A percentile compares a stretch with the other conserved stretches of the same genome.
phyloP scores from a whole-genome alignment of 2,888 invertebrate species.

The Chalcis sispes region DNA sequence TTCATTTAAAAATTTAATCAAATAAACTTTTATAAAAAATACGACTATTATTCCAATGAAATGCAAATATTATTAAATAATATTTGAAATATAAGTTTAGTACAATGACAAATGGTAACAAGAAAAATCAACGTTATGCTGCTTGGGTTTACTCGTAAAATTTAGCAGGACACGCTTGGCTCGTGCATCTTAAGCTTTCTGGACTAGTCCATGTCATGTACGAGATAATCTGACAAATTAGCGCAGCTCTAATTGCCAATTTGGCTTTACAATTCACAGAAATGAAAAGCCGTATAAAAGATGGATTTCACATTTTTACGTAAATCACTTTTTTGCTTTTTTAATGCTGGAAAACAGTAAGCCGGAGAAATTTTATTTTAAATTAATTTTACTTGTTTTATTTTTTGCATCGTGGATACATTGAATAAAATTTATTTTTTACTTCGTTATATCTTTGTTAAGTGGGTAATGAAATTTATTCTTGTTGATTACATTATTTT shows the following conservation, averaged over 20 bases:
- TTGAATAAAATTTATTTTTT: background rate
- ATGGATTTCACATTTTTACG: background rate
- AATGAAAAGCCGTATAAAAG: slow-evolving; percentile 10
- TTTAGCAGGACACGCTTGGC: background rate
- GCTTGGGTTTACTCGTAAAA: slow-evolving; percentile 11
- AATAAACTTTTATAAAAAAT: too few relatives aligned
- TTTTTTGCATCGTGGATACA: background rate
- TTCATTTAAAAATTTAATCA: too few relatives aligned
- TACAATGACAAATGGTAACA: background rate
- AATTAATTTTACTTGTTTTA: too few relatives aligned
- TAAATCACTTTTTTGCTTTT: background rate
- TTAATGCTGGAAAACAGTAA: background rate
- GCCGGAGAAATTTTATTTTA: background rate
- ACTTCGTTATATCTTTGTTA: background rate
- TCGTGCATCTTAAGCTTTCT: slow-evolving; percentile 3
- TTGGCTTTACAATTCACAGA: slow-evolving; percentile 22
- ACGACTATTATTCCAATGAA: too few relatives aligned
- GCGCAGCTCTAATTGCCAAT: slow-evolving; percentile 30
- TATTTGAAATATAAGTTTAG: too few relatives aligned
- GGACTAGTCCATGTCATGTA: slow-evolving; percentile 29
- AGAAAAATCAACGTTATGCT: background rate
- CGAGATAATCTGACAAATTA: slow-evolving; percentile 16
- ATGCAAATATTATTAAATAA: too few relatives aligned
- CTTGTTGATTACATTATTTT: too few relatives aligned
- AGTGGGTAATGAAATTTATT: background rate